Conservation (phyloP, 2,113 vertebrate genomes). For the Zapus hudsonius region DNA sequence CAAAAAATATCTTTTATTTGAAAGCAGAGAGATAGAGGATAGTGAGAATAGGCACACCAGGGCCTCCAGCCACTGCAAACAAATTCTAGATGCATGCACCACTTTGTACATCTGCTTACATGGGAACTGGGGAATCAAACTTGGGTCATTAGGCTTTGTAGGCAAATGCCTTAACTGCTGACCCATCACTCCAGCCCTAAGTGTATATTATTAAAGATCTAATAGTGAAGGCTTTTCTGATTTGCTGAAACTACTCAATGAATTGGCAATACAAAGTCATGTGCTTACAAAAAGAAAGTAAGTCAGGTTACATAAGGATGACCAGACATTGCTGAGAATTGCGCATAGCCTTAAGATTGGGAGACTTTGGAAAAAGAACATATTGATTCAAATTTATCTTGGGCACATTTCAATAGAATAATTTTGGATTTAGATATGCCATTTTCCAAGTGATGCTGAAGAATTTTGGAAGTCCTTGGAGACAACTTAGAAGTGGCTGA, state of each 20-base stretch:
- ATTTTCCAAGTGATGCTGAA: not conserved
- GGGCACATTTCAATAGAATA: not conserved
- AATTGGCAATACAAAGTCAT: constrained; percentile 4
- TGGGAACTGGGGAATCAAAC: too few species aligned
- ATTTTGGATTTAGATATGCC: not conserved
- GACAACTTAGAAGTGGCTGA: not conserved
- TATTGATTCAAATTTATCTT: not conserved
- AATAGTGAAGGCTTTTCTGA: not conserved
- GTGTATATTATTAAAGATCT: constrained; percentile 5
- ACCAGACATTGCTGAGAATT: not conserved
- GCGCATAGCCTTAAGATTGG: not conserved
- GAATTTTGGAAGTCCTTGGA: not conserved
- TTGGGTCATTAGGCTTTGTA: too few species aligned
- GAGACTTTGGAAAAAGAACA: not conserved
- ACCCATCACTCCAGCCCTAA: not conserved
- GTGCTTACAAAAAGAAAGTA: not conserved
- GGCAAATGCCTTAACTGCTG: too few species aligned
- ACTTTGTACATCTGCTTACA: too few species aligned
- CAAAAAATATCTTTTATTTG: too few species aligned
- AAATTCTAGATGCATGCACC: too few species aligned
- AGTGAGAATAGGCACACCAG: too few species aligned
- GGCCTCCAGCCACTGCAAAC: too few species aligned
- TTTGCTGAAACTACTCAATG: not conserved
- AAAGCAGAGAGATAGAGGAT: too few species aligned
- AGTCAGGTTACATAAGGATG: not conserved